Conservation (phyloP, 1,140 invertebrate species). For the Piezodorus guildinii region DNA sequence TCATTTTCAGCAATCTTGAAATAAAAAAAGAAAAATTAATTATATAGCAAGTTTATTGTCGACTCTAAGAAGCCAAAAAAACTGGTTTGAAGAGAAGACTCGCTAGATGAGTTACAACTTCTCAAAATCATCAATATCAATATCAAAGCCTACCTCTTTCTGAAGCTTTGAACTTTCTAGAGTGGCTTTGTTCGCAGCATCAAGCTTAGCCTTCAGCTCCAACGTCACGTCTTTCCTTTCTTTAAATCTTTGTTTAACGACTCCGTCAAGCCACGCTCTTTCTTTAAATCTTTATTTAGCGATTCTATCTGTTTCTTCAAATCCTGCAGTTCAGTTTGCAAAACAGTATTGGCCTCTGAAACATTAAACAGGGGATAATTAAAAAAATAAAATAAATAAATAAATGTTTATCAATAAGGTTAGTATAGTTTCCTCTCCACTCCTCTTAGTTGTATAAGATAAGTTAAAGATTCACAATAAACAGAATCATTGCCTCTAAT, state of each 20-base stretch:
- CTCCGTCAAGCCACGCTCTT: constrained; percentile 15
- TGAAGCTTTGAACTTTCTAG: constrained; percentile 16
- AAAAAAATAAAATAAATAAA: too few relatives aligned
- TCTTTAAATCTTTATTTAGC: constrained; percentile 7
- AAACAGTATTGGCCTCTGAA: background rate
- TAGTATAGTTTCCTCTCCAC: too few relatives aligned
- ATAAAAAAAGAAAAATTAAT: background rate
- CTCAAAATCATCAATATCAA: too few relatives aligned
- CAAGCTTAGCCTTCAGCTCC: background rate
- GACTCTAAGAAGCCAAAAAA: too few relatives aligned
- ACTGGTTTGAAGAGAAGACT: too few relatives aligned
- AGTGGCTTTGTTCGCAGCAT: constrained; percentile 23
- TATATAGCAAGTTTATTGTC: background rate
- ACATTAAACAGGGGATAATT: too few relatives aligned
- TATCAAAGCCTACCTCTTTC: background rate
- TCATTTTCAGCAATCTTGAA: constrained; percentile 24
- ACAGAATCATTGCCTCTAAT: too few relatives aligned
- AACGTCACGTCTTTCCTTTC: too few relatives aligned
- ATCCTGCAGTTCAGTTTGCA: constrained; percentile 1
- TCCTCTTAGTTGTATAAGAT: too few relatives aligned
- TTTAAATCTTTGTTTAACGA: constrained; percentile 5
- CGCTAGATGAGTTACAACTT: too few relatives aligned
- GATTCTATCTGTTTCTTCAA: constrained; percentile 11
- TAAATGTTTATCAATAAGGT: too few relatives aligned
- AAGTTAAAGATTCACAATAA: too few relatives aligned